Base-by-base conservation (phyloP, 2,113 vertebrate species). In the Dipodomys spectabilis region DNA sequence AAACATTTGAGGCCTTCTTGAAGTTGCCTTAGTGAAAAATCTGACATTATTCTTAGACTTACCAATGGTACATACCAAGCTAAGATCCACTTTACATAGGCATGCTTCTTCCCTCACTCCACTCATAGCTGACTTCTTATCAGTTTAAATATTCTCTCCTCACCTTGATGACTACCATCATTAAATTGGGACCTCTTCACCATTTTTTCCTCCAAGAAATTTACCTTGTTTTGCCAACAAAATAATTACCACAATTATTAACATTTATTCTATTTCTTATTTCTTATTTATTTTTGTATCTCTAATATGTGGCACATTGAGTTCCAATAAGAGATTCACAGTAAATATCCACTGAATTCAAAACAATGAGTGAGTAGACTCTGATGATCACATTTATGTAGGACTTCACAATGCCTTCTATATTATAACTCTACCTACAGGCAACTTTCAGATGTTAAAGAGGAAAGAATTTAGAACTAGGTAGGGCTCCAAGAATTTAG, bases 401-500 rank as follows among this genome's bases (percentile, higher is more conserved):
- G 18, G 53, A 74, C 49, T 89, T 92, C 44, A 88, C 65, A 71
- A 86, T 87, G 88, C 72, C 79, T 90, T 85, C 88, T 86, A 22
- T 64, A 74, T 86, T 86, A 35, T 81, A 88, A 89, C 89, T 90
- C 60, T 82, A 89, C 25, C 78, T 95, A 87, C 15, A 72, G 78
- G 65, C 32, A 79, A 62, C 7, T 85, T 91, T 83, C 45, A 74
- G 20, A 84, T 87, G 82, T 94, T 91, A 83, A 78, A 78, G 30
- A 93, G 74, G 9, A 87, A 81, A 87, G 7, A 80, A 10, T 60
- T 97, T 90, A 88, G 80, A 86, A 91, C 11, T 71, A 89, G 53
- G 91, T 71, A 89, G 53, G 91, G 32, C 11, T 85, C 78, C 86
- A 72, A 85, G 85, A 88, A 84, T 88, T 82, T 77, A 57, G 90